Evolutionary conservation across 2,888 invertebrate genomes (phyloP).

Genomic region (Amaurobius ferox): DNA sequence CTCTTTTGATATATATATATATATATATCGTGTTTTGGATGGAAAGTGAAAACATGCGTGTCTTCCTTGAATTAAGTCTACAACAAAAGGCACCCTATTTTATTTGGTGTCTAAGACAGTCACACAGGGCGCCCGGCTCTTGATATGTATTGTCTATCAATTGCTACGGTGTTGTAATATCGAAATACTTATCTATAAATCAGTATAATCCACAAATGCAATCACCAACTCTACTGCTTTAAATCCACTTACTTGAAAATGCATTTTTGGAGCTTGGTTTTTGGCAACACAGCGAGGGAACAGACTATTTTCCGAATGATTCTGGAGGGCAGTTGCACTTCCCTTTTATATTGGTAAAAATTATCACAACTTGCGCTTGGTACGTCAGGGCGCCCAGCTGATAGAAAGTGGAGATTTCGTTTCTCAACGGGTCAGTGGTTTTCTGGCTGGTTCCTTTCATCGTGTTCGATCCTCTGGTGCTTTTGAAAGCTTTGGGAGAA

Average conservation of each 20-base stretch:
- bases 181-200: too few relatives aligned
- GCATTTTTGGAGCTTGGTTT: background rate
- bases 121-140: too few relatives aligned
- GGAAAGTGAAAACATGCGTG: too few relatives aligned
- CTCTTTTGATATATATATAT: too few relatives aligned
- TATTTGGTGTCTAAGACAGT: too few relatives aligned
- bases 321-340: background rate
- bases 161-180: too few relatives aligned
- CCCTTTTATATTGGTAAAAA: constrained; percentile 35
- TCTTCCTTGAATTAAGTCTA: too few relatives aligned
- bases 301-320: constrained; percentile 11
- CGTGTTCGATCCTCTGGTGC: background rate
- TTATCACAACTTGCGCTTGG: constrained; percentile 19
- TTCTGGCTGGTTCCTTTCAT: constrained; percentile 27
- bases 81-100: too few relatives aligned
- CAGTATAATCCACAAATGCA: too few relatives aligned
- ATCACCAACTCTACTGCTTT: too few relatives aligned
- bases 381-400: constrained; percentile 48
- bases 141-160: too few relatives aligned
- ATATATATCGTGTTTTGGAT: too few relatives aligned
- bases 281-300: background rate
- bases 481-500: background rate
- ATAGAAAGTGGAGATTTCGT: constrained; percentile 42
- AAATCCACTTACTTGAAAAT: constrained; percentile 36
- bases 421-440: constrained; percentile 36